These are phyloP conservation scores for Lepidonotus clava DNA, from an alignment of 2,888 invertebrate genomes.

Conservation along the genomic window DNA sequence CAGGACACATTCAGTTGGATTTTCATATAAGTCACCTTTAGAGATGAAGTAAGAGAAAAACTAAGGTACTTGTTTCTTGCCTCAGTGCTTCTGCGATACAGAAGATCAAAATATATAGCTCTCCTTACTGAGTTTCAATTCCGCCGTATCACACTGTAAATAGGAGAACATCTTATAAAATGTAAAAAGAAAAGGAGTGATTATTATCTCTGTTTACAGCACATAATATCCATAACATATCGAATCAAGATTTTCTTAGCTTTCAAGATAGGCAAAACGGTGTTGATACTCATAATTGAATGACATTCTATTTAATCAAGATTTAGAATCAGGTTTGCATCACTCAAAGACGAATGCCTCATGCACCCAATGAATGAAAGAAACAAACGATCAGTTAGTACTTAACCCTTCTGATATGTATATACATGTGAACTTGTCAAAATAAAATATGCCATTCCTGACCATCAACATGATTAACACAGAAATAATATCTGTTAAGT, in stretches of 20 bases:
- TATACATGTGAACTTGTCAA: no score
- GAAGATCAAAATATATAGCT: background rate
- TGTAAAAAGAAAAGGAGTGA: background rate
- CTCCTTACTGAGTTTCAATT: background rate
- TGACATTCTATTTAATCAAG: no score
- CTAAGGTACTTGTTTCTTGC: background rate
- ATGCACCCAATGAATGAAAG: no score
- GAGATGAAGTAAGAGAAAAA: no score
- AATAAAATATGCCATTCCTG: no score
- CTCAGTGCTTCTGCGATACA: background rate
- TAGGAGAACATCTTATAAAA: background rate
- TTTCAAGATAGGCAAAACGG: background rate
- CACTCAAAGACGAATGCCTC: no score
- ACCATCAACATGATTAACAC: no score
- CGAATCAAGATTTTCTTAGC: background rate
- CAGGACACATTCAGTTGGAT: background rate
- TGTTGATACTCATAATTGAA: background rate
- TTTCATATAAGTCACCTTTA: no score
- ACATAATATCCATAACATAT: background rate
- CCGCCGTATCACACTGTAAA: background rate
- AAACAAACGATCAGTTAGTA: no score
- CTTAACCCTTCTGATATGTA: no score
- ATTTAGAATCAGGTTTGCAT: no score
- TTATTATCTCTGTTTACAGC: background rate
- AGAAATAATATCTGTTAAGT: no score